Evolutionary conservation across 1,140 invertebrate genomes (phyloP), one percentile per base, ranked within the genome.

Genomic region (Holcopasites calliopsidis): DNA sequence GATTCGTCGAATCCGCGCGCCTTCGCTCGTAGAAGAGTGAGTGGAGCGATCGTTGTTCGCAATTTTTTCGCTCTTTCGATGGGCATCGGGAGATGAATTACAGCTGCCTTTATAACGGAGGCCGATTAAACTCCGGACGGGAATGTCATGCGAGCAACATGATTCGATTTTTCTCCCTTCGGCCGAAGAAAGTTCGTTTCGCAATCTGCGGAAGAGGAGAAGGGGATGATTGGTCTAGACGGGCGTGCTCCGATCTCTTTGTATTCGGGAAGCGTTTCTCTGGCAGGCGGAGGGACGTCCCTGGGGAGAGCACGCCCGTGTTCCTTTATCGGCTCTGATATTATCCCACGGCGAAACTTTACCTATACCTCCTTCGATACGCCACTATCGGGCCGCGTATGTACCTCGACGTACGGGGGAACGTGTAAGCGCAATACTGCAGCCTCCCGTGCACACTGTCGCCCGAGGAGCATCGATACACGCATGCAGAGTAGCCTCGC

Each of bases 321-420:
- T 57, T 68, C 68, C 80, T 77, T 82, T 82, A 82, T 77, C 74
- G 68, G 73, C 40, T 16, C 49, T 49, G 79, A 82, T 77, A 82
- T 81, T 82, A 81, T 82, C 79, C n/a, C 68, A 28, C 47, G 68
- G 47, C 61, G 79, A 80, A 82, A 72, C 74, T 77, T 57, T 11
- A 28, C 44, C 68, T 68, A 55, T 60, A 60, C 23, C 31, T 28
- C 4, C 40, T 13, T 26, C 61, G 71, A 66, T 74, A 66, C 40
- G 50, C 38, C 4, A 55, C 3, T 66, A 55, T 66, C 71, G 38
- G 11, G 13, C n/a, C 16, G 28, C n/a, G 40, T 26, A 23, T 40
- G n/a, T 21, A 35, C 23, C 21, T 55, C 44, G 60, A 64, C 61
- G 44, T 44, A 52, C 44, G 5, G 26, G 18, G n/a, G 13, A n/a